Conservation (phyloP, 2,888 invertebrate genomes). For the Keiferia lycopersicella region DNA sequence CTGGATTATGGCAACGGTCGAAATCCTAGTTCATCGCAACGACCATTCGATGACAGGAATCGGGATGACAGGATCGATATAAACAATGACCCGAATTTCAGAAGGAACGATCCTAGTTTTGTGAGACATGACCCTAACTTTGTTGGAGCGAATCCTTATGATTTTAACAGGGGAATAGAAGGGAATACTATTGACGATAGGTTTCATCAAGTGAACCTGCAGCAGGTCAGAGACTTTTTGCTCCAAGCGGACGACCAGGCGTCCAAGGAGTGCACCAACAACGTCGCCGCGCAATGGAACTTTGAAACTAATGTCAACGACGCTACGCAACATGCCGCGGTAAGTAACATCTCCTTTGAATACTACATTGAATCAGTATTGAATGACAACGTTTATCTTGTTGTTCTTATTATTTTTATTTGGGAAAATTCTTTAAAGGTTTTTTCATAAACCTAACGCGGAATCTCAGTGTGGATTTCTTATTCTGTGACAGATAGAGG, state of each 20-base stretch:
- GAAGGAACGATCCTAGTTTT: slow-evolving; percentile 78
- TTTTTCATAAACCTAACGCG: no score
- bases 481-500: no score
- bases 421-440: no score
- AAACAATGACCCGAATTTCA: slow-evolving; percentile 71
- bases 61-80: slow-evolving; percentile 73
- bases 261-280: slow-evolving; percentile 90
- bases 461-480: no score
- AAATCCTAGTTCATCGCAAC: slow-evolving; percentile 57
- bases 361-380: neutral
- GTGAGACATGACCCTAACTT: slow-evolving; percentile 70
- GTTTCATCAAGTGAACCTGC: slow-evolving; percentile 65
- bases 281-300: slow-evolving; percentile 94
- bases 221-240: slow-evolving; percentile 81
- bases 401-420: no score
- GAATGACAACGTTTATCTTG: no score
- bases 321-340: slow-evolving; percentile 90
- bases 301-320: slow-evolving; percentile 94
- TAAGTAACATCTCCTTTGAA: slow-evolving; percentile 82
- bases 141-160: slow-evolving; percentile 68
- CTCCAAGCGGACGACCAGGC: slow-evolving; percentile 88
- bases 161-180: slow-evolving; percentile 64
- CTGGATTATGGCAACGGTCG: slow-evolving; percentile 58
- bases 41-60: slow-evolving; percentile 61
- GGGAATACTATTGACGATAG: slow-evolving; percentile 66